Evolutionary conservation across 2,113 vertebrate genomes (phyloP), one percentile per base, ranked within the genome.

Genomic region (Thomomys bottae): DNA sequence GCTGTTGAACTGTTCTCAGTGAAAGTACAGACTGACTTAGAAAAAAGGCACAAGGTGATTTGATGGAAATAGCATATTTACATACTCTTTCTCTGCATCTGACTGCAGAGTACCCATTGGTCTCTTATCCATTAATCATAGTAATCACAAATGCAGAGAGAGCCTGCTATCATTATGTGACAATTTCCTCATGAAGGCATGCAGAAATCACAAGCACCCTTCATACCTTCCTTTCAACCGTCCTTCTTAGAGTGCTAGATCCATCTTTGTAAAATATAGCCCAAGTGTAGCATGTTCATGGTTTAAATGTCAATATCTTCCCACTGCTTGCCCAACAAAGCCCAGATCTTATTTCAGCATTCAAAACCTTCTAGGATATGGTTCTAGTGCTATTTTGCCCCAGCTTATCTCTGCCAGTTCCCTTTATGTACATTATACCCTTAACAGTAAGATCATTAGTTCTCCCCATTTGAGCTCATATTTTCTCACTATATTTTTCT

Each of bases 51-150:
- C 34, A n/a, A 94, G 67, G 20, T 88, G 86, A 79, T 88, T 79
- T 34, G 90, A 2, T 89, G 79, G 90, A 91, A 95, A 90, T 91
- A 84, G 67, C 54, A 28, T 87, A 78, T 93, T 93, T 93, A 80
- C 54, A 85, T 89, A 36, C 20, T n/a, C 59, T 75, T 70, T 91
- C 67, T 76, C n/a, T 72, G 54, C 34, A 42, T 24, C 67, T 54
- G 34, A 67, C 71, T 72, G 11, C 28, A 3, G 70, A 89, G 45
- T 86, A 49, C 45, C 63, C 23, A 59, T 67, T 76, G 28, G 57
- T 94, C 45, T 89, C 45, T 80, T 82, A 68, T 72, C 70, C 67
- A 61, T 93, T 94, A 93, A 95, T 94, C 92, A 95, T 28, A 93
- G 92, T 92, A 76, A 88, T 92, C 71, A 93, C 76, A 83, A 45